Percentiles rank a stretch among this genome's conserved stretches.
phyloP scores from a whole-genome alignment of 1,140 invertebrate species.

The Oedothorax gibbosus region DNA sequence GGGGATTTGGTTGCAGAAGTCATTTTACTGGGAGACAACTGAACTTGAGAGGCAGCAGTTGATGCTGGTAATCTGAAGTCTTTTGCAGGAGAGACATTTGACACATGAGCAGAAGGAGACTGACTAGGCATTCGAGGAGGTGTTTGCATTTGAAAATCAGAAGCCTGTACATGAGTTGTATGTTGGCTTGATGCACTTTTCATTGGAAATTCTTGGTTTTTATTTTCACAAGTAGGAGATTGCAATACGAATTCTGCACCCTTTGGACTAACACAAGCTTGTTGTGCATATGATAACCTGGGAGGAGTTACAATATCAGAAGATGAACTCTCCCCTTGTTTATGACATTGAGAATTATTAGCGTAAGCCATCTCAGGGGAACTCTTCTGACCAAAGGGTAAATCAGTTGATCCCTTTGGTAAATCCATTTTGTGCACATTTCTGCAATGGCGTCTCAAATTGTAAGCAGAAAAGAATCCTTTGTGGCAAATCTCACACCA shows the following conservation, averaged over 20 bases:
- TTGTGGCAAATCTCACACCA: constrained; percentile 57
- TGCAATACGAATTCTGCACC: constrained; percentile 35
- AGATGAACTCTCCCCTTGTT: constrained; percentile 16
- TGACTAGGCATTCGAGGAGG: constrained; percentile 24
- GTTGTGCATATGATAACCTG: constrained; percentile 26
- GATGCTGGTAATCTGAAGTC: constrained; percentile 28
- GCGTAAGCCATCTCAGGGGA: constrained; percentile 25
- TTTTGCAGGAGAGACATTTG: constrained; percentile 14
- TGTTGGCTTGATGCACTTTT: constrained; percentile 45
- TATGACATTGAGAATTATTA: constrained; percentile 23
- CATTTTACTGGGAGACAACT: constrained; percentile 41
- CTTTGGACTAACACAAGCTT: constrained; percentile 49
- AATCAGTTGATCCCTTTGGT: constrained; percentile 43
- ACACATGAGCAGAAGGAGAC: constrained; percentile 44
- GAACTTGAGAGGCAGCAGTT: constrained; percentile 18
- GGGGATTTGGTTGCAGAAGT: constrained; percentile 8
- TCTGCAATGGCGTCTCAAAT: constrained; percentile 53
- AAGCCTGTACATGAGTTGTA: constrained; percentile 22
- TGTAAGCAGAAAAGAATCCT: constrained; percentile 60
- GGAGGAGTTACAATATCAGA: constrained; percentile 25
- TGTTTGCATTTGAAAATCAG: constrained; percentile 55
- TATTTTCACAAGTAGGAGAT: constrained; percentile 44
- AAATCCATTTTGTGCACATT: constrained; percentile 59
- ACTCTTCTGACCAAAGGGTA: constrained; percentile 40
- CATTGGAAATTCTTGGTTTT: constrained; percentile 48